phyloP scores from a whole-genome alignment of 2,113 vertebrate genomes.

The Cettia cetti region DNA sequence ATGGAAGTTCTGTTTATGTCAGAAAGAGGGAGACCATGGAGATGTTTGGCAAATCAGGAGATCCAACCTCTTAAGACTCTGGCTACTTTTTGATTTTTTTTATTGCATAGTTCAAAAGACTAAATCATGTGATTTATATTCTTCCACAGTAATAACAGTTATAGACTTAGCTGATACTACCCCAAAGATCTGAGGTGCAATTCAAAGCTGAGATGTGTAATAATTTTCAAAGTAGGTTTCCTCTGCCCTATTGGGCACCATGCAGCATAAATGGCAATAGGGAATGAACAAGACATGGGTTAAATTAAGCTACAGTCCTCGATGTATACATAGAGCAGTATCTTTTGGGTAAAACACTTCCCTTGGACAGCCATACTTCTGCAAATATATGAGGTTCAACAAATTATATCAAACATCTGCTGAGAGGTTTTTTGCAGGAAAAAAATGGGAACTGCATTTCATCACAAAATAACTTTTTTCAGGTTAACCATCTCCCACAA shows the following conservation, averaged over 20 bases:
- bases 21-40: neutral
- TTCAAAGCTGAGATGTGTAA: neutral
- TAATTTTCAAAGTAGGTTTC: neutral
- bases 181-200: neutral
- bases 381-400: neutral
- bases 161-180: neutral
- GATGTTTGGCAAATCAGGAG: neutral
- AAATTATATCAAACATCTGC: neutral
- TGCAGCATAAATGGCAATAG: neutral
- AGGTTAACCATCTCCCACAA: neutral
- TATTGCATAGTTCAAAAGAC: neutral
- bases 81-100: neutral
- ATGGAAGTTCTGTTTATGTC: neutral
- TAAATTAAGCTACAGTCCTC: neutral
- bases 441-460: neutral
- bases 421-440: neutral
- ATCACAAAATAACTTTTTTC: neutral
- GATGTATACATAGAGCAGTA: neutral
- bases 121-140: neutral
- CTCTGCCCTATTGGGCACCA: neutral
- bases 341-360: neutral
- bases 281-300: neutral
- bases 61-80: rapidly evolving
- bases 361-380: neutral
- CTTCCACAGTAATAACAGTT: neutral